Evolutionary conservation across 2,113 vertebrate genomes (phyloP).

Genomic region (Ptychochromis oligacanthus): DNA sequence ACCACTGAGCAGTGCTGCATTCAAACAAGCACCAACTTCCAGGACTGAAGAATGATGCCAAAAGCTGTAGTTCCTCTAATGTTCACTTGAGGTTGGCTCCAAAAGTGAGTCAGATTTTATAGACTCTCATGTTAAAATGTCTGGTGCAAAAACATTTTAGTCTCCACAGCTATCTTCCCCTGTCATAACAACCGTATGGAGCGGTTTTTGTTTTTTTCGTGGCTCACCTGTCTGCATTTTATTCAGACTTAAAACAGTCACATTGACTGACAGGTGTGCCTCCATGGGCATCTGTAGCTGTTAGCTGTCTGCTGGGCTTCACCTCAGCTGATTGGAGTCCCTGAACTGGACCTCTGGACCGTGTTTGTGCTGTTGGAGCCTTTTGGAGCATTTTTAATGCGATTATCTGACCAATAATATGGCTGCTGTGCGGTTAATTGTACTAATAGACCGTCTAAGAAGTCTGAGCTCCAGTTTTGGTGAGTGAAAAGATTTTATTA

Average conservation of each 20-base stretch:
- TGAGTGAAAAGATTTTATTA: not conserved
- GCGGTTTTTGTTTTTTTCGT: not conserved
- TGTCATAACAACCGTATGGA: not conserved
- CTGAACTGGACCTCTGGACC: not conserved
- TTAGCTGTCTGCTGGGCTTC: not conserved
- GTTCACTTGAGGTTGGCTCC: not conserved
- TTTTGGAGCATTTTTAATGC: too few relatives aligned
- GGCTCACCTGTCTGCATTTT: fast-evolving
- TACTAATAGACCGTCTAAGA: not conserved
- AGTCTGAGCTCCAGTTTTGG: fast-evolving
- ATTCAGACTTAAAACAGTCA: not conserved
- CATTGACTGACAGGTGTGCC: not conserved
- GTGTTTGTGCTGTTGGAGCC: not conserved
- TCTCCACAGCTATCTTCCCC: not conserved
- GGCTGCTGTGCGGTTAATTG: not conserved
- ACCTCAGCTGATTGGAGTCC: not conserved
- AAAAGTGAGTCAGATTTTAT: too few relatives aligned
- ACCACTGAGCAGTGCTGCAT: not conserved
- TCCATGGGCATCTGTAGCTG: not conserved
- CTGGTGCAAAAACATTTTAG: too few relatives aligned
- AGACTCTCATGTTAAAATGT: too few relatives aligned
- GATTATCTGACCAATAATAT: too few relatives aligned
- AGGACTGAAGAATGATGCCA: fast-evolving
- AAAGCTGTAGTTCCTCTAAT: not conserved
- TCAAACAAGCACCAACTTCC: not conserved